These are phyloP conservation scores for Phylloscopus trochilus DNA, from an alignment of 2,113 vertebrate species.

Conservation along the genomic window DNA sequence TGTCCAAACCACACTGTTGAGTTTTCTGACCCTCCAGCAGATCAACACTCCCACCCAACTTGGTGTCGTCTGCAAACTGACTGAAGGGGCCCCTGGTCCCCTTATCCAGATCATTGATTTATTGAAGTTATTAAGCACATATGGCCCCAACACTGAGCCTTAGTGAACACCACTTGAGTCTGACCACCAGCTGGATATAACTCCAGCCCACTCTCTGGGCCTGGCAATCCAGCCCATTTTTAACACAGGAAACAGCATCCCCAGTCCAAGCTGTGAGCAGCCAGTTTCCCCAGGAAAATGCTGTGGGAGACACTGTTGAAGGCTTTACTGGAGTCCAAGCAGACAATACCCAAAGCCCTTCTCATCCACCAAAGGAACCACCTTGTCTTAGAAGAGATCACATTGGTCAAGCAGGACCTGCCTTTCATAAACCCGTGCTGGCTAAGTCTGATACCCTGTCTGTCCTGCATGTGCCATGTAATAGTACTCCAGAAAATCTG, in stretches of 20 bases:
- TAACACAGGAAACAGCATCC: neutral
- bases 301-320: neutral
- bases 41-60: neutral
- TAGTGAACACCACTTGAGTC: neutral
- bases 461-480: neutral
- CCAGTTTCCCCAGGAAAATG: neutral
- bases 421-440: neutral
- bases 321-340: neutral
- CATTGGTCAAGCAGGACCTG: neutral
- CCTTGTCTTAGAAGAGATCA: neutral
- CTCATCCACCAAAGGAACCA: neutral
- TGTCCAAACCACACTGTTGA: neutral
- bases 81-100: neutral
- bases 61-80: neutral
- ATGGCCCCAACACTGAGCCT: too few relatives aligned
- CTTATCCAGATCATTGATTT: neutral
- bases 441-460: neutral
- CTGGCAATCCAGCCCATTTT: neutral
- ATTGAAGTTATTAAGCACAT: neutral
- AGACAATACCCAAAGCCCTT: neutral
- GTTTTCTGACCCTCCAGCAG: neutral
- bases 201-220: too few relatives aligned
- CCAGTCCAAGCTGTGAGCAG: neutral
- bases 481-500: neutral
- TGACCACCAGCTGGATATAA: neutral